phyloP scores from a whole-genome alignment of 2,113 vertebrate genomes.

The Vanacampus margaritifer region DNA sequence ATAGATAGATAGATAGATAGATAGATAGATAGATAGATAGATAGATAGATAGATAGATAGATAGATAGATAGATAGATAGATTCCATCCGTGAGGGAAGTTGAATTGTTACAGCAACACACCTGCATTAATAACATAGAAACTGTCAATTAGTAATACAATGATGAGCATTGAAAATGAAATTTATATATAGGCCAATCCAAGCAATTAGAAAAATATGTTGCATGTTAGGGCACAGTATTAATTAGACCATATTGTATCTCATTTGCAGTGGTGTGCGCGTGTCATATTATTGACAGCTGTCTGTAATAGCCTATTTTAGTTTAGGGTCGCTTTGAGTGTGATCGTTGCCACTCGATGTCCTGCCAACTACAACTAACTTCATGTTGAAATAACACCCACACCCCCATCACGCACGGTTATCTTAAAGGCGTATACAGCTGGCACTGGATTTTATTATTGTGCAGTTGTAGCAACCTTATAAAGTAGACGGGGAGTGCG shows the following conservation, averaged over 20 bases:
- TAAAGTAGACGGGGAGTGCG: not conserved
- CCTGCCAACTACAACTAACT: not conserved
- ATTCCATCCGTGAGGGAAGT: not conserved
- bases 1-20: conserved; percentile 1
- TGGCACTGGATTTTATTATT: too few species aligned
- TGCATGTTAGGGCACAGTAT: not conserved
- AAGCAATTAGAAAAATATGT: not conserved
- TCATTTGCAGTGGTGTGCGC: not conserved
- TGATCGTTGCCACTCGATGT: not conserved
- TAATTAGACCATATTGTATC: not conserved
- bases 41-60: not conserved
- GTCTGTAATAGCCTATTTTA: not conserved
- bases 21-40: not conserved
- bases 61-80: not conserved
- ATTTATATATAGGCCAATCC: not conserved
- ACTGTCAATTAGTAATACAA: not conserved
- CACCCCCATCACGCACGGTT: too few species aligned
- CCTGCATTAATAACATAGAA: not conserved
- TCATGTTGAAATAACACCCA: not conserved
- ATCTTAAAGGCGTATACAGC: too few species aligned
- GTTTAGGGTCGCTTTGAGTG: not conserved
- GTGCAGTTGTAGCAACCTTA: not conserved
- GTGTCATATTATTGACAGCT: not conserved
- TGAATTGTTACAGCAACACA: not conserved
- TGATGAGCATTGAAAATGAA: not conserved